Percentiles rank a stretch among this genome's conserved stretches.
Evolutionary conservation across 2,797 vertebrate species (phyloP).

Genomic region (Xenops minutus): DNA sequence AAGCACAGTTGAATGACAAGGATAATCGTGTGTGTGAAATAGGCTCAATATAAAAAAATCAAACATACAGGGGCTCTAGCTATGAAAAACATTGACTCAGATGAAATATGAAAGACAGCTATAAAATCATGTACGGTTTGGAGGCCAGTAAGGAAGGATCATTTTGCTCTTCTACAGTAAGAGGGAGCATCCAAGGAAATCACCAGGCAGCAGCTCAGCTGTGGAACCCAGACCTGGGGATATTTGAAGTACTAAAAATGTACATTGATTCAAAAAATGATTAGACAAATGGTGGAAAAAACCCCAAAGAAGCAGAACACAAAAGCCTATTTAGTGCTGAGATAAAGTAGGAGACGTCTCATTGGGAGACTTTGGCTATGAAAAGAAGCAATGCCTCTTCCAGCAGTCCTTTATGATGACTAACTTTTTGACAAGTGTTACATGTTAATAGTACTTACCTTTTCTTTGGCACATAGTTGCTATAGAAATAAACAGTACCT

Average conservation of each 20-base stretch:
- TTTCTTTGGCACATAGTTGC: background rate
- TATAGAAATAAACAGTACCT: background rate
- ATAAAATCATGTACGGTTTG: background rate
- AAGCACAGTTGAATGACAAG: background rate
- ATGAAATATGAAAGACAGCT: background rate
- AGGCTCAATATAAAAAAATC: background rate
- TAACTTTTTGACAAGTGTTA: background rate
- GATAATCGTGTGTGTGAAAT: background rate
- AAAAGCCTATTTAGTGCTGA: background rate
- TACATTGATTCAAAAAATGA: background rate
- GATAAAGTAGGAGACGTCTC: background rate
- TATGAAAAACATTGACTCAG: background rate
- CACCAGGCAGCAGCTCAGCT: background rate
- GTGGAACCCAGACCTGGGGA: background rate
- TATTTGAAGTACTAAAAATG: background rate
- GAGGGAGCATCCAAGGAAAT: background rate
- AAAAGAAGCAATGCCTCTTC: background rate
- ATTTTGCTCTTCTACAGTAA: background rate
- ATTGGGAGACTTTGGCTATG: background rate
- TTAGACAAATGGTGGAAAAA: background rate
- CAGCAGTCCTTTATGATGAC: background rate
- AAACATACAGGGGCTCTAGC: background rate
- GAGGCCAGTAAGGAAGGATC: background rate
- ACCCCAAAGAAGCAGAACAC: fast-evolving
- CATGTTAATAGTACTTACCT: background rate